phyloP scores from a whole-genome alignment of 2,888 invertebrate genomes.

The Philopedon plagiatum region DNA sequence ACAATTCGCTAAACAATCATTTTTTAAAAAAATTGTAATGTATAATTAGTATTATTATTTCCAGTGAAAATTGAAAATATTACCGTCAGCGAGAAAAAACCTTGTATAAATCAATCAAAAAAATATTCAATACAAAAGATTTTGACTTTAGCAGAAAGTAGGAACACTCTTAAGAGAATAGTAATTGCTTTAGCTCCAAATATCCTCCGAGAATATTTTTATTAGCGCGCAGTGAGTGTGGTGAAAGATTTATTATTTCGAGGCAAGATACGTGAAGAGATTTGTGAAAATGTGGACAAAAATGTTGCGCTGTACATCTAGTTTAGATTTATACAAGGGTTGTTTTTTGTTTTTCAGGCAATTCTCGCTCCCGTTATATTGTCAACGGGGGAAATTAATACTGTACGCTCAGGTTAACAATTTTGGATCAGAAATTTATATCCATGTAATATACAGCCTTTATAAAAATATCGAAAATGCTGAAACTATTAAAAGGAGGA shows the following conservation, averaged over 20 bases:
- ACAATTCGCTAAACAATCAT: too few species aligned
- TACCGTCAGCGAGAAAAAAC: too few species aligned
- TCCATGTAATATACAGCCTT: too few species aligned
- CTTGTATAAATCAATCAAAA: too few species aligned
- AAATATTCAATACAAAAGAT: too few species aligned
- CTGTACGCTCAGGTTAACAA: background rate
- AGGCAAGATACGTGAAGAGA: slow-evolving; percentile 11
- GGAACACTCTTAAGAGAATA: background rate
- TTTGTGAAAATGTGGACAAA: slow-evolving; percentile 11
- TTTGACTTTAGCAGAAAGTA: background rate
- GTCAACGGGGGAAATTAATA: slow-evolving; percentile 11
- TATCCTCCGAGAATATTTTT: slow-evolving; percentile 6
- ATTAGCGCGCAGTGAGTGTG: background rate
- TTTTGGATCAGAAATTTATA: background rate
- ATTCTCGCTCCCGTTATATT: background rate
- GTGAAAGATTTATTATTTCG: slow-evolving; percentile 4
- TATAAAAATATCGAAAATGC: too few species aligned
- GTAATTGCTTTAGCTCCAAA: background rate
- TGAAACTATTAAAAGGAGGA: too few species aligned
- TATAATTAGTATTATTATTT: too few species aligned
- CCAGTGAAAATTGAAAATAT: too few species aligned
- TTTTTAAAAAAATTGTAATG: too few species aligned
- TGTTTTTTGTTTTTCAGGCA: slow-evolving; percentile 2
- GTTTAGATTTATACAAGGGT: slow-evolving; percentile 2
- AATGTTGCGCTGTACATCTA: background rate